These are phyloP conservation scores for Epinephelus lanceolatus DNA, from an alignment of 2,113 vertebrate species.

Conservation along the genomic window DNA sequence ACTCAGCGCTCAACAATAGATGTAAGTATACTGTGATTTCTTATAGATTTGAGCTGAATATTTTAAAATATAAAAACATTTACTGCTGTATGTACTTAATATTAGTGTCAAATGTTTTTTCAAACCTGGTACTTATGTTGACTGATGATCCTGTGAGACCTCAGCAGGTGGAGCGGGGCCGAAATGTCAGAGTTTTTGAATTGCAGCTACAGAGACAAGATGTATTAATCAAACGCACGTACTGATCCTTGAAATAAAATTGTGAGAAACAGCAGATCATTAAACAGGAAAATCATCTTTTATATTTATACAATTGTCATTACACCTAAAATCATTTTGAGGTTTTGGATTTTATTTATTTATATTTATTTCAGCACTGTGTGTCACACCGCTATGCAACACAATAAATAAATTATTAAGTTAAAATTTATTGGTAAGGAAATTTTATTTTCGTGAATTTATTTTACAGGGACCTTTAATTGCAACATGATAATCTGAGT, in stretches of 20 bases:
- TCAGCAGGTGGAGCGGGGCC: neutral
- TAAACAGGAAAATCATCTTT: neutral
- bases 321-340: neutral
- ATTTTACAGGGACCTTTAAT: neutral
- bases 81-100: neutral
- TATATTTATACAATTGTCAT: neutral
- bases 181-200: neutral
- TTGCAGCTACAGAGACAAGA: neutral
- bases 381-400: neutral
- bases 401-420: neutral
- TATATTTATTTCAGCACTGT: neutral
- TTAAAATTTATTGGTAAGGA: neutral
- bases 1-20: neutral
- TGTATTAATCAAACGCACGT: neutral
- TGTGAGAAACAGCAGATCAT: neutral
- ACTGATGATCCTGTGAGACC: neutral
- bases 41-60: neutral
- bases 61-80: neutral
- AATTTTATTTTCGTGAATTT: neutral
- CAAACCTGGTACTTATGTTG: neutral
- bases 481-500: neutral
- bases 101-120: neutral
- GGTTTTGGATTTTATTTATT: neutral
- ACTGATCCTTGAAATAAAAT: neutral
- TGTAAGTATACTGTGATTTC: constrained; percentile 60